Conservation (phyloP, 2,797 vertebrate species). For the Ctenopoma multispine region DNA sequence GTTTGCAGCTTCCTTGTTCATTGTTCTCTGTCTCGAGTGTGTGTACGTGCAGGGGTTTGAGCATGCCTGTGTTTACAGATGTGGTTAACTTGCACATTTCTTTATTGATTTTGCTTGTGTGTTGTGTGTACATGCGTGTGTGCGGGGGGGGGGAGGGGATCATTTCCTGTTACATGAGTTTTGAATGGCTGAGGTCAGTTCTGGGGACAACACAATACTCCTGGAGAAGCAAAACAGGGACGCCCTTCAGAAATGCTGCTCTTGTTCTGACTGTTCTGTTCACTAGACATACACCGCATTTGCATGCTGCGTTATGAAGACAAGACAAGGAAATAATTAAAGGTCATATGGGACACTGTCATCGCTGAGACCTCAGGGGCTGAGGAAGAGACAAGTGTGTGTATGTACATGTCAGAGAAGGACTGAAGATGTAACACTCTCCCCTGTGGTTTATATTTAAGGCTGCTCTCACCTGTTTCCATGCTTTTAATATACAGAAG, state of each 20-base stretch:
- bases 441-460: conserved; percentile 57
- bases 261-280: conserved; percentile 15
- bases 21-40: conserved; percentile 37
- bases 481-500: conserved; percentile 52
- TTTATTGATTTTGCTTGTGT: conserved; percentile 56
- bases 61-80: conserved; percentile 33
- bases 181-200: conserved; percentile 30
- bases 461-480: conserved; percentile 31
- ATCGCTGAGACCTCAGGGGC: conserved; percentile 34
- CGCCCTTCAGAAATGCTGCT: conserved; percentile 30
- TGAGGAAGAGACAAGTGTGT: conserved; percentile 25
- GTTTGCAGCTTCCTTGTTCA: conserved; percentile 41
- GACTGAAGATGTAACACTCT: conserved; percentile 50
- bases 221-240: conserved; percentile 31
- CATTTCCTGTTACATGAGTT: conserved; percentile 29
- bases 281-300: not conserved
- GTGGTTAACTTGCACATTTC: conserved; percentile 23
- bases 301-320: conserved; percentile 8
- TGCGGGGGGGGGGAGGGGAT: not conserved
- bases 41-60: conserved; percentile 42
- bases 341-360: conserved; percentile 63
- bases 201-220: conserved; percentile 39
- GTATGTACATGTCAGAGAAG: conserved; percentile 40
- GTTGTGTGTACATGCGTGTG: not conserved
- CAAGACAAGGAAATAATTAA: conserved; percentile 35